Conservation (phyloP, 2,888 invertebrate genomes). For the Chaitophorus viminalis region DNA sequence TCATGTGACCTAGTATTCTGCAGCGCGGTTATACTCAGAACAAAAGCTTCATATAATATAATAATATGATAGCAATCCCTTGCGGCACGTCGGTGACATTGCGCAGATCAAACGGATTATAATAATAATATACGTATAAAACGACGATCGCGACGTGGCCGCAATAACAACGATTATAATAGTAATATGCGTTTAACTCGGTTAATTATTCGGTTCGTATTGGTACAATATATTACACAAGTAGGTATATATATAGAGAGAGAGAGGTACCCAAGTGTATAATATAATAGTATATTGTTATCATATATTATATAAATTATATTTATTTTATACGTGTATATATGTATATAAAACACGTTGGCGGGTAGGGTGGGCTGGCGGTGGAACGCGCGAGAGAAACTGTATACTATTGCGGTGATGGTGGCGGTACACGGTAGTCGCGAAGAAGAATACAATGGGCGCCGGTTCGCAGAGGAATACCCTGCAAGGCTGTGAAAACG, state of each 20-base stretch:
- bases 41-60: conserved; percentile 52
- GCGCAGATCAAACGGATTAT: conserved; percentile 53
- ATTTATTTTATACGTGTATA: too few relatives aligned
- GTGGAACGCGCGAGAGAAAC: neutral
- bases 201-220: conserved; percentile 43
- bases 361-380: neutral
- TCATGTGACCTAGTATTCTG: conserved; percentile 34
- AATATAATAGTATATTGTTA: neutral
- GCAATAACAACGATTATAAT: conserved; percentile 33
- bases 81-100: conserved; percentile 41
- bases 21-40: neutral
- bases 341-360: neutral
- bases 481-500: conserved; percentile 57
- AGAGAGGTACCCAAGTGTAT: neutral
- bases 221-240: too few relatives aligned
- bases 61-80: conserved; percentile 36
- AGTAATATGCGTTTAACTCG: neutral
- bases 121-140: neutral
- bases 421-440: neutral
- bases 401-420: neutral
- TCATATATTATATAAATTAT: neutral
- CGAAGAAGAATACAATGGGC: conserved; percentile 30
- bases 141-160: conserved; percentile 36
- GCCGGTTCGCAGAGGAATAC: conserved; percentile 6
- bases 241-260: too few relatives aligned